phyloP scores from a whole-genome alignment of 2,888 invertebrate genomes.

The Cynaeus angustus region DNA sequence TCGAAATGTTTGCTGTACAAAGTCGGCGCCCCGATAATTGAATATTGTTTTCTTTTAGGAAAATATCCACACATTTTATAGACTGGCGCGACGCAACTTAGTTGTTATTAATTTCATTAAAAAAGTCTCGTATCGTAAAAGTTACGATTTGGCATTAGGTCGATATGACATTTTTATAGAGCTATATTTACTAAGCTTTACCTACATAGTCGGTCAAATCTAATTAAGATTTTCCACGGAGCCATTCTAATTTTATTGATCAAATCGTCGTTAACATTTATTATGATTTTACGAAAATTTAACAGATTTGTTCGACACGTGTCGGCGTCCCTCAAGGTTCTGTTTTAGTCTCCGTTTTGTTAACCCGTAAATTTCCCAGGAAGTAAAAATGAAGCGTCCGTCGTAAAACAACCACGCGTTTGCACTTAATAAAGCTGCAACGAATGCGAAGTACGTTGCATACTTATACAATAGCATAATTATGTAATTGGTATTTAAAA shows the following conservation, averaged over 20 bases:
- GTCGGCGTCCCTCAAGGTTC: conserved; percentile 31
- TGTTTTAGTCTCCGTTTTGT: conserved; percentile 17
- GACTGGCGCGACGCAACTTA: conserved; percentile 35
- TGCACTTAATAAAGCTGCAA: background rate
- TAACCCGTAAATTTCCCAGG: conserved; percentile 1
- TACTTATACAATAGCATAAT: conserved; percentile 33
- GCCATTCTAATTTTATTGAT: conserved; percentile 19
- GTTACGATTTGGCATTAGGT: conserved; percentile 31
- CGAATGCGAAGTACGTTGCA: conserved; percentile 15
- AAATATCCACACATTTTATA: conserved; percentile 26
- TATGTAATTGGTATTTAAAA: conserved; percentile 40
- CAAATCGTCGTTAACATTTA: conserved; percentile 21
- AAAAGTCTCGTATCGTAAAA: conserved; percentile 30
- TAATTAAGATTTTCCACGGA: conserved; percentile 32
- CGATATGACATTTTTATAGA: conserved; percentile 28
- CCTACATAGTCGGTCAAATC: conserved; percentile 26
- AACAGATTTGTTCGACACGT: conserved; percentile 9
- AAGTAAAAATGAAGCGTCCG: conserved; percentile 28
- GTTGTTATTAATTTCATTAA: conserved; percentile 40
- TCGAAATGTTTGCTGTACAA: background rate
- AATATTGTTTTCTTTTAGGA: conserved; percentile 28
- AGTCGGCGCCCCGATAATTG: conserved; percentile 20
- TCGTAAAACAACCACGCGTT: conserved; percentile 21
- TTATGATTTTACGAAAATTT: background rate
- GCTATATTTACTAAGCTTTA: conserved; percentile 36